Evolutionary conservation across 2,113 vertebrate genomes (phyloP), one percentile per base, ranked within the genome.

Genomic region (Hyla sarda): DNA sequence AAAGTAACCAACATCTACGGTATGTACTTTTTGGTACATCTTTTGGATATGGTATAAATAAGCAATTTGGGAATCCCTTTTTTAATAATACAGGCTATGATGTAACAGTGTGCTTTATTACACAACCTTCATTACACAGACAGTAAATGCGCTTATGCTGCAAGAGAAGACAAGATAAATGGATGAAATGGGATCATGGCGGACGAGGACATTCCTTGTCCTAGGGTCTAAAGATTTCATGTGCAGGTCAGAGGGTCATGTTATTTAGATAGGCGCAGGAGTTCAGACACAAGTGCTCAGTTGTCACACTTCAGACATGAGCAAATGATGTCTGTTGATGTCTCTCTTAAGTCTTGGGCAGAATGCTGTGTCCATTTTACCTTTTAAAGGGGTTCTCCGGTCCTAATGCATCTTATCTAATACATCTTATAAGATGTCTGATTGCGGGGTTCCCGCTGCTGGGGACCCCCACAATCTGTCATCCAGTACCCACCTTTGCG

Each of bases 181-280:
- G 45, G 19, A 1, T 72, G 81, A 54, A 58, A 73, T 72, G 28
- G 30, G 67, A 74, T 32, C 19, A 73, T 32, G 62, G 28, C 54
- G 65, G 60, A 30, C 3, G 79, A 67, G 79, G 60, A 23, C 32
- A 25, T 37, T 6, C 9, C 41, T 25, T 11, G 21, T 5, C 1
- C 65, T 25, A 54, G 58, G 72, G 8, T 75, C 52, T 60, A 30
- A 45, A 50, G 58, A 25, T 32, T 85, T 73, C 69, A 48, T 41
- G 58, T 32, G 30, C 72, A 54, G 83, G 73, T 85, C 58, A 67
- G 5, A 7, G 56, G 83, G 83, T 85, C 54, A 67, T 69, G 65
- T 50, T 77, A 69, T 84, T 84, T 73, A 30, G 21, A 56, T 9
- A 60, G 52, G 8, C 47, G 23, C 34, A 48, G 72, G 28, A 37